Evolutionary conservation across 2,888 invertebrate species (phyloP).

Genomic region (Archips xylosteana): DNA sequence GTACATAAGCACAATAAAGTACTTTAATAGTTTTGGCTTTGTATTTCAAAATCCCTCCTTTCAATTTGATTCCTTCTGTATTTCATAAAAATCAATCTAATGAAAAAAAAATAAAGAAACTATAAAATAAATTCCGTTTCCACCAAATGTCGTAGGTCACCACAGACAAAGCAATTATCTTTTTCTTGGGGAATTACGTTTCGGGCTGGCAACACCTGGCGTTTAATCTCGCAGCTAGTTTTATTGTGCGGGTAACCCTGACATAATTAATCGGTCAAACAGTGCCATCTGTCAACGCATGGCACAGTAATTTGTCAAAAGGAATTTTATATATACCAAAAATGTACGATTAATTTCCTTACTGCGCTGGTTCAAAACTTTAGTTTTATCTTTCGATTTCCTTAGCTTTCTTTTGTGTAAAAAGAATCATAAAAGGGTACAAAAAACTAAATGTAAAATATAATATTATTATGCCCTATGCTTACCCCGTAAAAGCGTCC

Average conservation of each 20-base stretch:
- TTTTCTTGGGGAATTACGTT: constrained; percentile 2
- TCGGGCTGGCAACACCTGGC: constrained; percentile 18
- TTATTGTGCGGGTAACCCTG: constrained; percentile 10
- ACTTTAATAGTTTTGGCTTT: no score
- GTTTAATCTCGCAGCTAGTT: constrained; percentile 24
- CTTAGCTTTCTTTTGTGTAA: no score
- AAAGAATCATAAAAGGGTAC: no score
- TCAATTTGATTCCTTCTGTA: background rate
- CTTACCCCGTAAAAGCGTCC: no score
- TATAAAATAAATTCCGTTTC: background rate
- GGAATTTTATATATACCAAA: background rate
- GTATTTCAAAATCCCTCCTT: no score
- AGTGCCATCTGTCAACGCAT: constrained; percentile 15
- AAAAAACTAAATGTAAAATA: no score
- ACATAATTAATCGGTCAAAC: constrained; percentile 16
- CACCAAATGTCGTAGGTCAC: background rate
- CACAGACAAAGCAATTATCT: constrained; percentile 8
- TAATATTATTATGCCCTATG: no score
- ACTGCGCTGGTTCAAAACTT: no score
- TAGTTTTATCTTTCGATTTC: no score
- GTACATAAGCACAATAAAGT: no score
- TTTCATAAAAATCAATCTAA: background rate
- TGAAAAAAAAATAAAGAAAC: background rate
- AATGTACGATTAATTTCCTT: no score
- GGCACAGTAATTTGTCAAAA: background rate